These are phyloP conservation scores for Sinocyclocheilus grahami DNA, from an alignment of 2,113 vertebrate species.

Conservation along the genomic window DNA sequence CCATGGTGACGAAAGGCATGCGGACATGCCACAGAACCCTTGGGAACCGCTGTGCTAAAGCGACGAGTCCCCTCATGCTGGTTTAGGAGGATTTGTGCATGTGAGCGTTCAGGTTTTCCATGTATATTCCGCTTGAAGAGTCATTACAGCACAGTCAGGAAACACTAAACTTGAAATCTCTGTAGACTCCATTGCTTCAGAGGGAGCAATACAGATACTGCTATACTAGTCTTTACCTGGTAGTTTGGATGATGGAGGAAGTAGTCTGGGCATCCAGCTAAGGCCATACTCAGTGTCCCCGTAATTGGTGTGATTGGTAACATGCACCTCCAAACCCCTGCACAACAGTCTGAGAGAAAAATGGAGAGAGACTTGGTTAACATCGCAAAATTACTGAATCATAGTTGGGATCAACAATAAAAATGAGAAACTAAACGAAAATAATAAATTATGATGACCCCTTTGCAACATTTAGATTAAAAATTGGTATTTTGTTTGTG, in stretches of 20 bases:
- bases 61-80: background rate
- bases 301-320: constrained; percentile 37
- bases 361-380: background rate
- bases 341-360: background rate
- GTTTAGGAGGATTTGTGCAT: constrained; percentile 10
- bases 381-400: background rate
- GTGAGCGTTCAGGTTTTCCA: background rate
- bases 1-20: constrained; percentile 50
- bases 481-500: background rate
- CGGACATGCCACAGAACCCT: constrained; percentile 32
- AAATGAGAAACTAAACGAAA: too few species aligned
- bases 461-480: background rate
- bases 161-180: background rate
- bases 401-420: too few species aligned
- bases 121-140: background rate
- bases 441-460: too few species aligned
- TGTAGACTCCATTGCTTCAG: background rate
- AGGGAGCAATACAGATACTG: background rate
- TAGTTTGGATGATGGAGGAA: constrained; percentile 84
- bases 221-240: constrained; percentile 67
- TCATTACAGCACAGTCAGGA: background rate
- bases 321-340: constrained; percentile 32
- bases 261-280: constrained; percentile 89
- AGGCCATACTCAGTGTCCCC: constrained; percentile 76
- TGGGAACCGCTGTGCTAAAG: background rate